phyloP scores from a whole-genome alignment of 2,797 vertebrate genomes.

The Melanotaenia maccullochi region DNA sequence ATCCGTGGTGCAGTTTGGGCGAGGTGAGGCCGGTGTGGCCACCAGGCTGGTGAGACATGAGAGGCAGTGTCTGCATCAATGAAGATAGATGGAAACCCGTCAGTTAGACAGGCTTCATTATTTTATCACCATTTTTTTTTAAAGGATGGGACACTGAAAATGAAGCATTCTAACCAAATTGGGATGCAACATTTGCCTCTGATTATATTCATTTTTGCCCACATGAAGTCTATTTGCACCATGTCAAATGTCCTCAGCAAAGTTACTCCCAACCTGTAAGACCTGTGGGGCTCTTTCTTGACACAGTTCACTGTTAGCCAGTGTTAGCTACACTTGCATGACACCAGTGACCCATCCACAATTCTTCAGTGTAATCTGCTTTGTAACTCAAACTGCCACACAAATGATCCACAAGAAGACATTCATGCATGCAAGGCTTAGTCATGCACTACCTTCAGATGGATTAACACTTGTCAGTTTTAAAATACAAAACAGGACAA shows the following conservation, averaged over 20 bases:
- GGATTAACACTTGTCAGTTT: neutral
- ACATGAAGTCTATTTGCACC: neutral
- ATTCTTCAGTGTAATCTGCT: neutral
- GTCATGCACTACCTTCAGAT: neutral
- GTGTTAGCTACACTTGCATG: neutral
- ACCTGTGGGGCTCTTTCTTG: too few species aligned
- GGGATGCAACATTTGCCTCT: neutral
- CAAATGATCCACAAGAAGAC: neutral
- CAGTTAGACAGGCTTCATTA: neutral
- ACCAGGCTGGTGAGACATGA: conserved; percentile 68
- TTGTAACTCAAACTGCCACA: neutral
- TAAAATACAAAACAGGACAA: neutral
- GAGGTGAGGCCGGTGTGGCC: conserved; percentile 82
- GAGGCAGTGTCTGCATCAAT: conserved; percentile 47
- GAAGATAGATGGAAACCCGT: conserved; percentile 10
- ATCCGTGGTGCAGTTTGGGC: conserved; percentile 74
- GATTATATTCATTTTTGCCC: neutral
- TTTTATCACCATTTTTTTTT: too few species aligned
- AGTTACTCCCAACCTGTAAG: neutral
- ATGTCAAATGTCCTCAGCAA: neutral
- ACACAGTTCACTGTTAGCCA: neutral
- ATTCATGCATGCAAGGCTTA: neutral
- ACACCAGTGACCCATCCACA: neutral
- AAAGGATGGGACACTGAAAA: neutral
- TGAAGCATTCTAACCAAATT: neutral